These are phyloP conservation scores for Drosophila kohkoa DNA, from an alignment of 1,140 invertebrate species.

Conservation along the genomic window DNA sequence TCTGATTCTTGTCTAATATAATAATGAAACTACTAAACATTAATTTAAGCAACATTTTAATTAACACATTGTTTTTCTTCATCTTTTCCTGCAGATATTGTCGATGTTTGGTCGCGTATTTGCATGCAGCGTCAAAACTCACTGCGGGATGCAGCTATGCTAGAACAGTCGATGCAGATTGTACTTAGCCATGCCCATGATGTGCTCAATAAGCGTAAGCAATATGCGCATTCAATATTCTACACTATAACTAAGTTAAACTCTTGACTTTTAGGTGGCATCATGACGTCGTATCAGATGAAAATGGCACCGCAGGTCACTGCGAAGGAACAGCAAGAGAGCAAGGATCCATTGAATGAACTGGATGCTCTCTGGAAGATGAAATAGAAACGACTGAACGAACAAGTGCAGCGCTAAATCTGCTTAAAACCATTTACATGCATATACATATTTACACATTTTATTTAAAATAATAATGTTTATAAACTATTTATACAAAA, in stretches of 20 bases:
- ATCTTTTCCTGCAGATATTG: constrained; percentile 64
- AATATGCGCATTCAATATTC: too few relatives aligned
- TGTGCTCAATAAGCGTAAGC: constrained; percentile 81
- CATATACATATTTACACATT: constrained; percentile 20
- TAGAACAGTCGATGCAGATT: constrained; percentile 84
- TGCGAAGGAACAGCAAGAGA: constrained; percentile 80
- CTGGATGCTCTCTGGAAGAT: constrained; percentile 84
- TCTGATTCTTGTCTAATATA: too few relatives aligned
- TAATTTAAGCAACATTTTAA: not conserved
- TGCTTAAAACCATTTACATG: constrained; percentile 18
- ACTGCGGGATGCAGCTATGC: constrained; percentile 64
- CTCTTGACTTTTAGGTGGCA: constrained; percentile 62
- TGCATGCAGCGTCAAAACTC: constrained; percentile 81
- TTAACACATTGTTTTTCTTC: too few relatives aligned
- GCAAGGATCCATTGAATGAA: constrained; percentile 83
- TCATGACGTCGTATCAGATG: constrained; percentile 85
- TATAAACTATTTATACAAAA: constrained; percentile 39
- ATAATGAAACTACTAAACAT: not conserved
- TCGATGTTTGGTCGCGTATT: constrained; percentile 84
- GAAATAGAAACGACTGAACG: constrained; percentile 69
- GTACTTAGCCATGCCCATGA: constrained; percentile 79
- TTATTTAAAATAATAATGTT: constrained; percentile 43
- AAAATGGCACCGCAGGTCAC: constrained; percentile 81
- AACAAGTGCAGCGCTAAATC: constrained; percentile 35
- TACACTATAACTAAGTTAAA: not conserved